Evolutionary conservation across 1,140 invertebrate species (phyloP).

Genomic region (Microplitis mediator): DNA sequence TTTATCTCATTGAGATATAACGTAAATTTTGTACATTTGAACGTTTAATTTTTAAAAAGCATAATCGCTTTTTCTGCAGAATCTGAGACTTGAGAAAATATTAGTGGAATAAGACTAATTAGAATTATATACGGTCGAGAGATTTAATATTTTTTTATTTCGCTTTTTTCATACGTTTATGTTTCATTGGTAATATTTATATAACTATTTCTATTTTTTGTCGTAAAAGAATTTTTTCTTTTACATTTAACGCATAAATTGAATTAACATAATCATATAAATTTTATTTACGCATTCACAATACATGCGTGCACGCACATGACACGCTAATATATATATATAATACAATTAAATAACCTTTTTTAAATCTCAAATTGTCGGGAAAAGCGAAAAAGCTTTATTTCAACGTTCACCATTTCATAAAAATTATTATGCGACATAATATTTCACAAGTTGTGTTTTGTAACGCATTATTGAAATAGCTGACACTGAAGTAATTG

Average conservation of each 20-base stretch:
- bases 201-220: too few species aligned
- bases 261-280: too few species aligned
- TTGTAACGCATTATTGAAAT: neutral
- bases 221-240: too few species aligned
- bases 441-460: neutral
- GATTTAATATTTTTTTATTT: too few species aligned
- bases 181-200: too few species aligned
- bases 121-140: too few species aligned
- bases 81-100: neutral
- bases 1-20: constrained; percentile 18
- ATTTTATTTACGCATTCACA: too few species aligned
- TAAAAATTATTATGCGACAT: constrained; percentile 3
- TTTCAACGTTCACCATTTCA: neutral
- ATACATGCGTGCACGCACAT: too few species aligned
- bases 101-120: neutral
- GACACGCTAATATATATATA: too few species aligned
- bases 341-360: neutral
- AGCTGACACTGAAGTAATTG: neutral
- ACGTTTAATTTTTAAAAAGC: constrained; percentile 18
- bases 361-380: neutral
- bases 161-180: too few species aligned
- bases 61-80: neutral
- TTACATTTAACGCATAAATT: too few species aligned
- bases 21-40: constrained; percentile 29
- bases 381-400: neutral